Evolutionary conservation across 2,888 invertebrate species (phyloP).

Genomic region (Oscheius sp.): DNA sequence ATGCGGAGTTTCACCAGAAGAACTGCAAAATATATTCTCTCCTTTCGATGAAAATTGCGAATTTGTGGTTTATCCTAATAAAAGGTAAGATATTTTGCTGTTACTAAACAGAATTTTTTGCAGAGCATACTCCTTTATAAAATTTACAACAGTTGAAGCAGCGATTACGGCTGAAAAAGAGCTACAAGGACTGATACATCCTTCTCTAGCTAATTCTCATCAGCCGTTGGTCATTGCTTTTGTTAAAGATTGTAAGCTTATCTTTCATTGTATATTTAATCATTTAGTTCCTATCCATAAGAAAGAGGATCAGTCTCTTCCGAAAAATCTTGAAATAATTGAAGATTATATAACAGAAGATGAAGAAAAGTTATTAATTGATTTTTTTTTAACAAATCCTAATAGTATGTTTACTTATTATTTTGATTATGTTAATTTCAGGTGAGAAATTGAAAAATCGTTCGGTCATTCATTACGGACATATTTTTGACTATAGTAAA

Average conservation of each 20-base stretch:
- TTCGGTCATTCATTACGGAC: slow-evolving; percentile 64
- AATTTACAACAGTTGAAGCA: slow-evolving; percentile 42
- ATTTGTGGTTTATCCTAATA: slow-evolving; percentile 57
- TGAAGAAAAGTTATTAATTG: slow-evolving; percentile 37
- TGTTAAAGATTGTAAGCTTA: slow-evolving; percentile 43
- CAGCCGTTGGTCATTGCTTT: slow-evolving; percentile 54
- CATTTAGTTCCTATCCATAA: slow-evolving; percentile 47
- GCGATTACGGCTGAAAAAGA: slow-evolving; percentile 37
- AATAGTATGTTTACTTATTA: slow-evolving; percentile 22
- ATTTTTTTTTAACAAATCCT: slow-evolving; percentile 36
- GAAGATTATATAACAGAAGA: slow-evolving; percentile 52
- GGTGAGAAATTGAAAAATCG: slow-evolving; percentile 59
- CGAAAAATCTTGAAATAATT: slow-evolving; percentile 51
- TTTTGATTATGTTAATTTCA: slow-evolving; percentile 19
- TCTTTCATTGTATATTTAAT: background rate
- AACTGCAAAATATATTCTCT: slow-evolving; percentile 53
- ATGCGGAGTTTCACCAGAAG: slow-evolving; percentile 57
- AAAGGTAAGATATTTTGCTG: slow-evolving; percentile 30
- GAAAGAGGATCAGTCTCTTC: slow-evolving; percentile 38
- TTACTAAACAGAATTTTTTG: background rate
- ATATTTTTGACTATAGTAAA: slow-evolving; percentile 63
- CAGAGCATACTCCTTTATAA: slow-evolving; percentile 57
- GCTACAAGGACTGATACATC: slow-evolving; percentile 48
- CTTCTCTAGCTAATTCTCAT: slow-evolving; percentile 41
- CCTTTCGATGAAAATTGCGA: slow-evolving; percentile 40